These are phyloP conservation scores for Danio aesculapii DNA, from an alignment of 2,797 vertebrate species.

Conservation along the genomic window DNA sequence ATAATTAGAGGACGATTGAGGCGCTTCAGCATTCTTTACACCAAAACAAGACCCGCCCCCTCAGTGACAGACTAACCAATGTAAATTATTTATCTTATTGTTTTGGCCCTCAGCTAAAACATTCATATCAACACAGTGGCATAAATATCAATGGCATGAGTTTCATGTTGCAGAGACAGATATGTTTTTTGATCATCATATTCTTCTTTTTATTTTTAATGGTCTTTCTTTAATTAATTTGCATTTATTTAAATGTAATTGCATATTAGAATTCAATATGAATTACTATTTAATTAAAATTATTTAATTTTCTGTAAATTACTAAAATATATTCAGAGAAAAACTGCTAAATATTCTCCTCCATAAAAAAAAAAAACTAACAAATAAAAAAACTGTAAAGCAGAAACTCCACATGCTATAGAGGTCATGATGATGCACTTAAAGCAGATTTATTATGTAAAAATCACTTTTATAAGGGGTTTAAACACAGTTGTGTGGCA, in stretches of 20 bases:
- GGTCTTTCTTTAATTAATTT: too few relatives aligned
- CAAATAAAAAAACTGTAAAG: not conserved
- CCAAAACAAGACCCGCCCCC: constrained; percentile 28
- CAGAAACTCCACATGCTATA: not conserved
- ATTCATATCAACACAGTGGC: not conserved
- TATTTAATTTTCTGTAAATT: too few relatives aligned
- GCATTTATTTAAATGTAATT: too few relatives aligned
- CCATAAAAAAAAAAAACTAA: not conserved
- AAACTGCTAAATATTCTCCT: not conserved
- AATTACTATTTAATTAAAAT: too few relatives aligned
- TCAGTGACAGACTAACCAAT: constrained; percentile 4
- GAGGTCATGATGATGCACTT: not conserved
- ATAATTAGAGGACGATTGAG: constrained; percentile 19
- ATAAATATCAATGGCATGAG: not conserved
- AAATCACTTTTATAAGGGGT: too few relatives aligned
- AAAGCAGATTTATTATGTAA: too few relatives aligned
- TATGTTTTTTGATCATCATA: too few relatives aligned
- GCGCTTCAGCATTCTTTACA: constrained; percentile 5
- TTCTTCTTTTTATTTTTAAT: too few relatives aligned
- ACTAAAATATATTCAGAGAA: too few relatives aligned
- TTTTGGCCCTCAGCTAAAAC: not conserved
- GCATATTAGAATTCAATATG: too few relatives aligned
- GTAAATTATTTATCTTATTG: constrained; percentile 19
- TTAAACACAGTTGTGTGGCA: too few relatives aligned
- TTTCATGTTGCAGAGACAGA: not conserved